phyloP scores from a whole-genome alignment of 64 coral and sea anemone species.

The Hydrozoanthus tunicans region DNA sequence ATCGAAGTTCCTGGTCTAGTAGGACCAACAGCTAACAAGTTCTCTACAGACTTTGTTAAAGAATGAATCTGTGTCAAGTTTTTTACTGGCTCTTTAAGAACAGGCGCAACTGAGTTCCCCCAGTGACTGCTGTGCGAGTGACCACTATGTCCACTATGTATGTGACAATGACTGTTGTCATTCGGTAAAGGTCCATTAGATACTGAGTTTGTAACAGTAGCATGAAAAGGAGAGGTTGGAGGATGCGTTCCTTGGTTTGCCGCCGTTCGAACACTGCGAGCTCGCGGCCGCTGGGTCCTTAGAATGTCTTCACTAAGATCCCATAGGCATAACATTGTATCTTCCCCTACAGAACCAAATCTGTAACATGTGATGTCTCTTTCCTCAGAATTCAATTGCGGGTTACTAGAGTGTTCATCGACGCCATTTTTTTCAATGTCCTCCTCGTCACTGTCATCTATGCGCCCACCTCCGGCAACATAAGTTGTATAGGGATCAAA shows the following conservation, averaged over 20 bases:
- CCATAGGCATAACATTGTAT: constrained; percentile 94
- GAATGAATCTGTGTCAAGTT: constrained; percentile 91
- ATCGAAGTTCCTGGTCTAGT: constrained; percentile 79
- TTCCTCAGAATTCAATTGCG: constrained; percentile 50
- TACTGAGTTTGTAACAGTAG: constrained; percentile 51
- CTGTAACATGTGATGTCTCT: constrained; percentile 84
- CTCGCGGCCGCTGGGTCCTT: constrained; percentile 76
- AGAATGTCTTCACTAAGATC: constrained; percentile 93
- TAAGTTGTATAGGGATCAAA: constrained; percentile 99
- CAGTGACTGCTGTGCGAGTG: constrained; percentile 42
- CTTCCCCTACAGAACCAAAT: constrained; percentile 96
- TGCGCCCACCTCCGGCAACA: constrained; percentile 72
- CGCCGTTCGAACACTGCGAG: constrained; percentile 67
- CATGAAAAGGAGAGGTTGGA: constrained; percentile 23
- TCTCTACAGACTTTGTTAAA: constrained; percentile 93
- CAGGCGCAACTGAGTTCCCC: constrained; percentile 71
- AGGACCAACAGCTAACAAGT: constrained; percentile 75
- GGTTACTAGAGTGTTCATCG: constrained; percentile 34
- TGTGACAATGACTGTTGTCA: constrained; percentile 46
- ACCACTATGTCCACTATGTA: constrained; percentile 40
- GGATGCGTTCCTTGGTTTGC: constrained; percentile 51
- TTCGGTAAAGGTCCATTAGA: constrained; percentile 89
- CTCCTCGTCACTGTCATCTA: constrained; percentile 98
- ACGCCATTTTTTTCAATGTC: constrained; percentile 85
- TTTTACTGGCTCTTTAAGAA: constrained; percentile 71